Conservation (phyloP, 2,888 invertebrate species). For the Heliconius sara region DNA sequence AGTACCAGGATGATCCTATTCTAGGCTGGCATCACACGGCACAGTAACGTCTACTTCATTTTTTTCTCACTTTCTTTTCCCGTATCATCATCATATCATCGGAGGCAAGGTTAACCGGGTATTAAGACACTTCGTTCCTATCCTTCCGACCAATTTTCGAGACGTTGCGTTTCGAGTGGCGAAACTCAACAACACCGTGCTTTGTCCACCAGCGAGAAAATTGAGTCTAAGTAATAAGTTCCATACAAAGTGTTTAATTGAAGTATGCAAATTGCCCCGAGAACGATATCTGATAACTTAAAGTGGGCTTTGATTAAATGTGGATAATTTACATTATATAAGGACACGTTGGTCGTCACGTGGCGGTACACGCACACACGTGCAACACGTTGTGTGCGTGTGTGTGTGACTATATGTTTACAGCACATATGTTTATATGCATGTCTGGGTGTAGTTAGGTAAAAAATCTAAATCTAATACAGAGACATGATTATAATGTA, state of each 20-base stretch:
- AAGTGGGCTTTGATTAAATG: slow-evolving; percentile 6
- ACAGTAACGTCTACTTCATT: too few relatives aligned
- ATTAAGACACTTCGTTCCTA: not conserved
- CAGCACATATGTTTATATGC: not conserved
- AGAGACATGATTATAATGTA: not conserved
- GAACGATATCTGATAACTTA: not conserved
- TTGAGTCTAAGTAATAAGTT: not conserved
- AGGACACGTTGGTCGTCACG: not conserved
- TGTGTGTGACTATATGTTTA: not conserved
- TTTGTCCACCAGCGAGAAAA: not conserved
- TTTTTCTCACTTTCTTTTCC: too few relatives aligned
- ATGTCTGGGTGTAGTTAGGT: not conserved
- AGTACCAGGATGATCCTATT: too few relatives aligned
- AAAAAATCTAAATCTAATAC: not conserved
- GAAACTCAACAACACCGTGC: not conserved
- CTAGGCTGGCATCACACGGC: too few relatives aligned
- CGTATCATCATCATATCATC: too few relatives aligned
- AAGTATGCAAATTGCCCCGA: not conserved
- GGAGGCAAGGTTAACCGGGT: not conserved
- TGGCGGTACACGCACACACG: not conserved
- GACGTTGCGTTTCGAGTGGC: not conserved
- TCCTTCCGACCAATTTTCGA: not conserved
- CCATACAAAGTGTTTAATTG: not conserved
- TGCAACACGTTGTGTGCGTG: not conserved
- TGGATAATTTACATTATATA: slow-evolving; percentile 12